phyloP scores from a whole-genome alignment of 2,888 invertebrate species.

The Bugulina stolonifera region DNA sequence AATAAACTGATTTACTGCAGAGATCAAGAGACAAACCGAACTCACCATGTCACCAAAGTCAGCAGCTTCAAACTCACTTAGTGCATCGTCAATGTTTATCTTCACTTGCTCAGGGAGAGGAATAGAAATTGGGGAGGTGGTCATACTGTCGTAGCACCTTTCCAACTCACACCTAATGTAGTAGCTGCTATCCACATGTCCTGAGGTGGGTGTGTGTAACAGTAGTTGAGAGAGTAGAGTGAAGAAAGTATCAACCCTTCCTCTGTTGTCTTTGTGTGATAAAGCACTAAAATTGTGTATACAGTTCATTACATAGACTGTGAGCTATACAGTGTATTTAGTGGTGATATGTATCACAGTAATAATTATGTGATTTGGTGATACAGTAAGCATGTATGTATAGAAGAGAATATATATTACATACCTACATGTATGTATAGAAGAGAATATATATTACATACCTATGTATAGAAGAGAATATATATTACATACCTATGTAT shows the following conservation, averaged over 20 bases:
- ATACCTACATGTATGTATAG: too few species aligned
- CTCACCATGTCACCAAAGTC: constrained; percentile 79
- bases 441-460: too few species aligned
- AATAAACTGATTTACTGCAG: too few species aligned
- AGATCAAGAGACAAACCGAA: not conserved
- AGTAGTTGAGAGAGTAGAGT: constrained; percentile 37
- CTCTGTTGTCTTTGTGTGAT: constrained; percentile 56
- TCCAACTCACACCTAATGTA: not conserved
- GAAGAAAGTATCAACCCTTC: constrained; percentile 65
- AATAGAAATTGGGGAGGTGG: constrained; percentile 29
- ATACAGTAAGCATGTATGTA: too few species aligned
- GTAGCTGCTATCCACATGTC: not conserved
- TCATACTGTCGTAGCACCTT: constrained; percentile 7
- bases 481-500: constrained; percentile 1
- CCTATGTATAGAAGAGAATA: too few species aligned
- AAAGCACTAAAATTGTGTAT: constrained; percentile 56
- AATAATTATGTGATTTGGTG: not conserved
- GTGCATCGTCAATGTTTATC: constrained; percentile 67
- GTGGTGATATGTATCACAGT: not conserved
- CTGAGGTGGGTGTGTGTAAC: constrained; percentile 9
- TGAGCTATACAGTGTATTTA: not conserved
- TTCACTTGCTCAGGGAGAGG: constrained; percentile 43
- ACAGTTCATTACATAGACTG: too few species aligned
- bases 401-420: too few species aligned
- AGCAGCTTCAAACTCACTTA: constrained; percentile 82